A percentile compares a stretch with the other conserved stretches of the same genome.
Conservation (phyloP, 2,113 vertebrate genomes). For the Alosa alosa region DNA sequence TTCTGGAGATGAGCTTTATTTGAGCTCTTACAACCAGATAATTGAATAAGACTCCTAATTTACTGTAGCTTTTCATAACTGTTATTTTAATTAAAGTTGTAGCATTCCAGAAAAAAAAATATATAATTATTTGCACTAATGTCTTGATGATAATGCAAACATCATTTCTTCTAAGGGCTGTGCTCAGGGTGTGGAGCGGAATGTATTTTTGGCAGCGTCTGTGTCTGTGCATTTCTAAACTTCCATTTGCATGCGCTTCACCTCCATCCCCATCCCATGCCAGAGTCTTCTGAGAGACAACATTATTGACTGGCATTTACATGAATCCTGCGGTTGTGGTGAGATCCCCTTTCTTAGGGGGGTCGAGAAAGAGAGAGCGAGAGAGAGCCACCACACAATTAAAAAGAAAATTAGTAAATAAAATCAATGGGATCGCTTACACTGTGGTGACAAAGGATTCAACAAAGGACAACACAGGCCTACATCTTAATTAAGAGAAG, state of each 20-base stretch:
- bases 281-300: constrained; percentile 45
- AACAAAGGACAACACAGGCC: constrained; percentile 63
- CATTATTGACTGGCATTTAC: constrained; percentile 49
- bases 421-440: constrained; percentile 75
- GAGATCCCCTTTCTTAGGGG: constrained; percentile 56
- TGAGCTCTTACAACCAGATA: background rate
- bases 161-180: background rate
- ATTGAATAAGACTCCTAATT: background rate
- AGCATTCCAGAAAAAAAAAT: background rate
- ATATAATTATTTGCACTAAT: background rate
- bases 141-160: background rate
- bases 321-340: constrained; percentile 55
- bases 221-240: background rate
- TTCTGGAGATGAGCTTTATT: background rate
- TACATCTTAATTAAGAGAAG: constrained; percentile 67
- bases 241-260: background rate
- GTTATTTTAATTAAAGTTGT: background rate
- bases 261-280: constrained; percentile 46
- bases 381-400: constrained; percentile 69
- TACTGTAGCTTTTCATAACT: background rate
- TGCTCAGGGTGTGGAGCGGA: background rate
- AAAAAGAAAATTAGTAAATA: constrained; percentile 75
- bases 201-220: background rate
- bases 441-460: constrained; percentile 69
- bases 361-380: background rate